Evolutionary conservation across 2,888 invertebrate species (phyloP).

Genomic region (Odontocolon sp.): DNA sequence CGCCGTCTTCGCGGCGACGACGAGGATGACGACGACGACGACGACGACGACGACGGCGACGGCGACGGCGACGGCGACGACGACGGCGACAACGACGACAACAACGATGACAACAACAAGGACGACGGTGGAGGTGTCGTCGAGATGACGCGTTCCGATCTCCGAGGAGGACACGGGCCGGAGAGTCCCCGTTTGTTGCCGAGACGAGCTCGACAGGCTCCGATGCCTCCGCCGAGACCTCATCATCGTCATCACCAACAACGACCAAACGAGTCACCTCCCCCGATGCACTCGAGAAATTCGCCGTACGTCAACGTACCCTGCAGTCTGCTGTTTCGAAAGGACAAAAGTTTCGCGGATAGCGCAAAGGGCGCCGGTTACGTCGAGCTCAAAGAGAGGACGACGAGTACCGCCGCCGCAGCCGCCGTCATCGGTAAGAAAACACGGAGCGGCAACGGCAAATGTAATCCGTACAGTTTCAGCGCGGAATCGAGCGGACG

Average conservation of each 20-base stretch:
- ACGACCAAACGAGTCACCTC: conserved; percentile 78
- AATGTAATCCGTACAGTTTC: conserved; percentile 75
- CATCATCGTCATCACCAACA: conserved; percentile 69
- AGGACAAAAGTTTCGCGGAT: conserved; percentile 75
- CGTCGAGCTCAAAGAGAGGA: conserved; percentile 75
- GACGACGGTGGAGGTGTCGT: conserved; percentile 20
- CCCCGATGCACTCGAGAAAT: conserved; percentile 71
- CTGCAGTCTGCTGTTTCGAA: conserved; percentile 74
- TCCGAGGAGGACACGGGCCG: conserved; percentile 76
- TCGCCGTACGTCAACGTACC: conserved; percentile 78
- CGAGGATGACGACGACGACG: conserved; percentile 12
- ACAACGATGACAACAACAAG: conserved; percentile 52
- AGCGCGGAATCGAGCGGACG: conserved; percentile 78
- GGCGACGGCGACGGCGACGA: conserved; percentile 42
- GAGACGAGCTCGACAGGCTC: conserved; percentile 80
- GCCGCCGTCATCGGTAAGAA: conserved; percentile 42
- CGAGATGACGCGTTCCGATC: conserved; percentile 56
- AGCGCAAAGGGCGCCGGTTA: conserved; percentile 74
- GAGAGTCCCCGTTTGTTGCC: conserved; percentile 88
- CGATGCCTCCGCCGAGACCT: conserved; percentile 81
- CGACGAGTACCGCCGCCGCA: no score
- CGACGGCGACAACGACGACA: conserved; percentile 40
- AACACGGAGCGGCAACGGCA: conserved; percentile 55
- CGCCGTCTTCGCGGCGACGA: no score
- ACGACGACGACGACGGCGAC: conserved; percentile 38